A percentile compares a stretch with the other conserved stretches of the same genome.
Evolutionary conservation across 2,888 invertebrate species (phyloP).

Genomic region (Cheilosia vernalis): DNA sequence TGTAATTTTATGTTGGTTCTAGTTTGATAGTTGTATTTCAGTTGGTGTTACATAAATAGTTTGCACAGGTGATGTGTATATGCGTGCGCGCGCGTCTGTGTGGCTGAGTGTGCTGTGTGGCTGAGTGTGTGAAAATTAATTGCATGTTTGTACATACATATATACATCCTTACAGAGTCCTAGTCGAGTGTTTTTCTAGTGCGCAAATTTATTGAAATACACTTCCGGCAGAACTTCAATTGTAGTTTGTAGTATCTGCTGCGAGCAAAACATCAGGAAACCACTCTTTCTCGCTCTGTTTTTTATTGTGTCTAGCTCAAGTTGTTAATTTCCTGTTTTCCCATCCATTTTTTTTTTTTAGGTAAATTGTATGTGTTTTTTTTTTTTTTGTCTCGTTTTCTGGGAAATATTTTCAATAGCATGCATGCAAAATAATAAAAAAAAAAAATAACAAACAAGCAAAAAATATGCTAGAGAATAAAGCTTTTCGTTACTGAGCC

Average conservation of each 20-base stretch:
- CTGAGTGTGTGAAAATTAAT: too few relatives aligned
- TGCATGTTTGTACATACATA: too few relatives aligned
- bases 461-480: slow-evolving; percentile 4
- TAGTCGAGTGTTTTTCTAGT: slow-evolving; percentile 57
- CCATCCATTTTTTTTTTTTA: slow-evolving; percentile 41
- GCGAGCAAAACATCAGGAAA: slow-evolving; percentile 33
- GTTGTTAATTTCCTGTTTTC: slow-evolving; percentile 73
- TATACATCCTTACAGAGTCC: slow-evolving; percentile 15
- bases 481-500: slow-evolving; percentile 46
- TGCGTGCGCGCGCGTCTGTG: not conserved
- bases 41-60: slow-evolving; percentile 16
- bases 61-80: slow-evolving; percentile 28
- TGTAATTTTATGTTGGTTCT: slow-evolving; percentile 17
- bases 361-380: slow-evolving; percentile 33
- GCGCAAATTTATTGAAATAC: slow-evolving; percentile 60
- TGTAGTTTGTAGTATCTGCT: slow-evolving; percentile 48
- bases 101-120: not conserved
- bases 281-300: slow-evolving; percentile 42
- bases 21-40: slow-evolving; percentile 25
- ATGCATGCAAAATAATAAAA: slow-evolving; percentile 42
- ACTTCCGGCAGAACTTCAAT: slow-evolving; percentile 65
- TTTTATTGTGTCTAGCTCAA: slow-evolving; percentile 62
- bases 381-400: slow-evolving; percentile 11
- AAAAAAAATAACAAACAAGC: slow-evolving; percentile 30
- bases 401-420: slow-evolving; percentile 49